Conservation (phyloP, 2,113 vertebrate species). For the Calyptomena viridis region DNA sequence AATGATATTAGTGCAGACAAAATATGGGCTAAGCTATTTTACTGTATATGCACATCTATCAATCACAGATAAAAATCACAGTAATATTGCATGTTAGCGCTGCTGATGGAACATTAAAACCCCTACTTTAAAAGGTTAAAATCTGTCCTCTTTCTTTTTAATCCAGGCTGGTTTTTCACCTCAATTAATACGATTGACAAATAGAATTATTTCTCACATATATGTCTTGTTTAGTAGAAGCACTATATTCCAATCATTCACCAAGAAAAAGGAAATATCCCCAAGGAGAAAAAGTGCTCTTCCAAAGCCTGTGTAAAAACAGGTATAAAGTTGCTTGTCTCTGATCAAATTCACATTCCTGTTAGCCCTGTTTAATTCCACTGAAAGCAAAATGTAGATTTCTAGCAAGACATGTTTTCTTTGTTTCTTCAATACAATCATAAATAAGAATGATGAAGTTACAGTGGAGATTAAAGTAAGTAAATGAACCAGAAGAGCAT, state of each 20-base stretch:
- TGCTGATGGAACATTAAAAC: not conserved
- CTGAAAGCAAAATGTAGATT: not conserved
- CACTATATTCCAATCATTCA: not conserved
- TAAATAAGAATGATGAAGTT: not conserved
- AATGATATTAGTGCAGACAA: not conserved
- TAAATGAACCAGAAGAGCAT: not conserved
- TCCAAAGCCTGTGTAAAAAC: not conserved
- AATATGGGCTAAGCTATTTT: not conserved
- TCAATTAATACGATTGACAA: not conserved
- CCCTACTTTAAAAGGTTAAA: not conserved
- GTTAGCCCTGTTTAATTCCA: not conserved
- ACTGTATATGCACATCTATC: not conserved
- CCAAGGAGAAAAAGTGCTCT: not conserved
- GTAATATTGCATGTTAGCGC: not conserved
- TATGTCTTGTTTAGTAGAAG: not conserved
- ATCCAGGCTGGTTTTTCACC: not conserved
- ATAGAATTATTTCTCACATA: not conserved
- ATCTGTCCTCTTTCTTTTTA: not conserved
- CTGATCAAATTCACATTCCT: not conserved
- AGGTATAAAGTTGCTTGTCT: not conserved
- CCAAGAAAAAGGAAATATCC: not conserved
- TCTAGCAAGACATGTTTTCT: not conserved
- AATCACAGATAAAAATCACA: not conserved
- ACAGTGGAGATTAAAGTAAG: not conserved
- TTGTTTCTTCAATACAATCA: not conserved